phyloP scores from a whole-genome alignment of 1,140 invertebrate genomes.

The Agrilus planipennis region DNA sequence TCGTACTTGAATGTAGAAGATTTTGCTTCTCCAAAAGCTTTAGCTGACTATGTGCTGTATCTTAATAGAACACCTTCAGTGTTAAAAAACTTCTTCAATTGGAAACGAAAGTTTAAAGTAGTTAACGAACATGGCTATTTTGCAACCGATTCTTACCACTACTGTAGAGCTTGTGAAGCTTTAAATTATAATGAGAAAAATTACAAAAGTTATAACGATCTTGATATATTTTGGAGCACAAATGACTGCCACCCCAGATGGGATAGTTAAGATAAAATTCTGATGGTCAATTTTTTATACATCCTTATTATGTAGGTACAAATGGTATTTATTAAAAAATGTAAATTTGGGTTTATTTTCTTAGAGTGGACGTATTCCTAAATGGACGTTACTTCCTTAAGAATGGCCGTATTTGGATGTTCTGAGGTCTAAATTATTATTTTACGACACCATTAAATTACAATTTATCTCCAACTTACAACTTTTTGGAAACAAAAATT shows the following conservation, averaged over 20 bases:
- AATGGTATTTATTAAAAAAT: too few relatives aligned
- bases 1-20: constrained; percentile 66
- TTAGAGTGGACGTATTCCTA: too few relatives aligned
- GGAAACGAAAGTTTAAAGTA: constrained; percentile 53
- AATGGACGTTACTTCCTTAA: too few relatives aligned
- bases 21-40: constrained; percentile 45
- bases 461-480: too few relatives aligned
- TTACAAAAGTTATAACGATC: constrained; percentile 40
- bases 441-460: too few relatives aligned
- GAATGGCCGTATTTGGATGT: too few relatives aligned
- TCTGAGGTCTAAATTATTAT: too few relatives aligned
- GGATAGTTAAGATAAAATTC: constrained; percentile 6
- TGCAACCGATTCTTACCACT: constrained; percentile 53
- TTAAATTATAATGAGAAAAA: constrained; percentile 46
- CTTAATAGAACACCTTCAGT: constrained; percentile 42
- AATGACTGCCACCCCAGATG: constrained; percentile 34
- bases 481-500: too few relatives aligned
- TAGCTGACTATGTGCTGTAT: constrained; percentile 49
- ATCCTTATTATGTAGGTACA: too few relatives aligned
- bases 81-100: constrained; percentile 53
- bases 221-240: constrained; percentile 38
- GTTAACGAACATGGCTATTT: constrained; percentile 65
- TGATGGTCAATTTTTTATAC: background rate
- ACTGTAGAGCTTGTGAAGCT: constrained; percentile 69
- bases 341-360: too few relatives aligned